Percentiles rank a stretch among this genome's conserved stretches.
phyloP scores from a whole-genome alignment of 2,113 vertebrate species.

The Baryphthengus martii region DNA sequence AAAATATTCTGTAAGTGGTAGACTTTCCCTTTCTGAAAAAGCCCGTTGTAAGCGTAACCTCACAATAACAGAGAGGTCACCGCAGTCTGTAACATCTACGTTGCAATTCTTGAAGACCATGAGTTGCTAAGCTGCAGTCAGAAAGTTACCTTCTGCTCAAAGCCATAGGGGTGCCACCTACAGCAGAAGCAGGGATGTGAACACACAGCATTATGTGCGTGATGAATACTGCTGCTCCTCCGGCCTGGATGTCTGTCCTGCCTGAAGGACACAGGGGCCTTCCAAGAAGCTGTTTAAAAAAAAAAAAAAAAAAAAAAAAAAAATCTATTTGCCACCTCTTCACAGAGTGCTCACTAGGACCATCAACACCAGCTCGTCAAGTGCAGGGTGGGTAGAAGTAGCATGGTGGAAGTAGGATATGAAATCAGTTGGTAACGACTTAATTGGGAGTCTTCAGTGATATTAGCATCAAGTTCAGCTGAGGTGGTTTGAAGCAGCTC shows the following conservation, averaged over 20 bases:
- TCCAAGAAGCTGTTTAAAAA: background rate
- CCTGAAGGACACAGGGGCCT: background rate
- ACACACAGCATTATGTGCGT: accelerated
- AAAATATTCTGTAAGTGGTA: background rate
- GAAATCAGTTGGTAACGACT: background rate
- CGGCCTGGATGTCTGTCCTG: background rate
- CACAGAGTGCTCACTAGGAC: background rate
- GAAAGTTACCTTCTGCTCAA: background rate
- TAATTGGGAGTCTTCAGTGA: background rate
- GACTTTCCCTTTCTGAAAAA: background rate
- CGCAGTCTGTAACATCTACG: background rate
- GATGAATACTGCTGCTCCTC: background rate
- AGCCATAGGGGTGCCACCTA: too few species aligned
- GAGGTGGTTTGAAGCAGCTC: background rate
- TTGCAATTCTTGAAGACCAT: background rate
- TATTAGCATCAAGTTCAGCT: background rate
- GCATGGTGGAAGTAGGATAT: background rate
- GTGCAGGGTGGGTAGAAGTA: background rate
- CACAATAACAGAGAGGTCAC: background rate
- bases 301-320: background rate
- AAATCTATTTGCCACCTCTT: background rate
- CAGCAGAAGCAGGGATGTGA: background rate
- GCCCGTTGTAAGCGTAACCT: background rate
- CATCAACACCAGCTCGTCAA: background rate
- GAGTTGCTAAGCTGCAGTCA: background rate